phyloP scores from a whole-genome alignment of 1,140 invertebrate species.

The Drosophila malerkotliana region DNA sequence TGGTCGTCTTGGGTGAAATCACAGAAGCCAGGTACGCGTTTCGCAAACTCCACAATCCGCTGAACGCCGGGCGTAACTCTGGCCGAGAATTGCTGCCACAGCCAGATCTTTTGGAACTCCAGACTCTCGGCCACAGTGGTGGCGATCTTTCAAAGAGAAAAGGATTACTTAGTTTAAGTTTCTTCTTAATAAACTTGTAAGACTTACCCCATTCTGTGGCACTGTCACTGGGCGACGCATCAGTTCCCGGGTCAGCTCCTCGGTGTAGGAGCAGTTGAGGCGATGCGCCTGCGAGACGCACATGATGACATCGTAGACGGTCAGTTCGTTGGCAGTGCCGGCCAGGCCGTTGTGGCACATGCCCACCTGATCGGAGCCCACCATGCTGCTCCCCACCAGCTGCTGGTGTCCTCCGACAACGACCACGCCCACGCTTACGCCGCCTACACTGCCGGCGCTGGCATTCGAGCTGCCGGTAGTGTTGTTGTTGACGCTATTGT shows the following conservation, averaged over 20 bases:
- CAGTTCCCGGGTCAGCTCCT: slow-evolving; percentile 92
- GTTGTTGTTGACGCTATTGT: slow-evolving; percentile 53
- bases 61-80: slow-evolving; percentile 94
- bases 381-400: slow-evolving; percentile 57
- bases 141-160: slow-evolving; percentile 73
- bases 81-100: slow-evolving; percentile 91
- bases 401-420: slow-evolving; percentile 67
- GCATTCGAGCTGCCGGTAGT: slow-evolving; percentile 49
- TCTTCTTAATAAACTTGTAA: too few relatives aligned
- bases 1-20: slow-evolving; percentile 96
- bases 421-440: slow-evolving; percentile 73
- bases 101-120: slow-evolving; percentile 88
- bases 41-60: slow-evolving; percentile 96
- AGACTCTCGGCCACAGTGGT: slow-evolving; percentile 88
- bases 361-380: slow-evolving; percentile 62
- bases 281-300: slow-evolving; percentile 96
- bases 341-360: slow-evolving; percentile 70
- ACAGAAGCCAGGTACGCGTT: slow-evolving; percentile 94
- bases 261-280: slow-evolving; percentile 94
- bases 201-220: slow-evolving; percentile 84
- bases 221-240: slow-evolving; percentile 84
- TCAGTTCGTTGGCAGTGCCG: slow-evolving; percentile 84
- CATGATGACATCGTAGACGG: slow-evolving; percentile 93
- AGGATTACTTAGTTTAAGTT: background rate
- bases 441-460: slow-evolving; percentile 63